Conservation (phyloP, 2,113 vertebrate species). For the Ploceus nigricollis region DNA sequence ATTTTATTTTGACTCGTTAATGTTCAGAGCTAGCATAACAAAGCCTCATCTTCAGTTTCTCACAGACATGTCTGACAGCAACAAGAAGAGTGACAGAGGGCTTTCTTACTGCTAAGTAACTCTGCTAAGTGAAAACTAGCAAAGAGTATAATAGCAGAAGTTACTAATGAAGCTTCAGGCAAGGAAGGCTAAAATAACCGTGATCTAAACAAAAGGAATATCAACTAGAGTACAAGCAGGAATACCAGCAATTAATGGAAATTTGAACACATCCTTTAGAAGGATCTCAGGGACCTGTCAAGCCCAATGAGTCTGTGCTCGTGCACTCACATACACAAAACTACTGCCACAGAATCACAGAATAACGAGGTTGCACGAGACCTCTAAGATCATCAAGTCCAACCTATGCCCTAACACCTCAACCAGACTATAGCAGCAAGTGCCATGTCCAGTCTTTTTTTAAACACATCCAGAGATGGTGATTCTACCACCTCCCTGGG, state of each 20-base stretch:
- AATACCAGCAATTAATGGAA: not conserved
- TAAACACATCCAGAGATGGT: no score
- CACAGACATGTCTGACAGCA: not conserved
- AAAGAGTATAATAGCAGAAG: not conserved
- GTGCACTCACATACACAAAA: accelerated
- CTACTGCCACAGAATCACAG: not conserved
- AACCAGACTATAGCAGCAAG: no score
- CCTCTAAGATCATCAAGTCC: no score
- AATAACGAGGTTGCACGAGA: no score
- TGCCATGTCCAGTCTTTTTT: no score
- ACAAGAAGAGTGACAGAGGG: not conserved
- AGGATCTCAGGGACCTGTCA: not conserved
- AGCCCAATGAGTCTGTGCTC: not conserved
- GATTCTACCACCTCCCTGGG: no score
- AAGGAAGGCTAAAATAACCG: not conserved
- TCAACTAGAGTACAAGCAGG: not conserved
- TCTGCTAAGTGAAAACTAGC: not conserved
- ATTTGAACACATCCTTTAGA: not conserved
- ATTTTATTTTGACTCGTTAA: not conserved
- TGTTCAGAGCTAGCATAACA: not conserved
- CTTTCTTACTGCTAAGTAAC: not conserved
- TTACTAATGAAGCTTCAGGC: not conserved
- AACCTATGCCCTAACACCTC: no score
- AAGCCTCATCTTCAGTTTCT: not conserved
- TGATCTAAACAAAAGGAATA: not conserved